Percentiles rank a stretch among this genome's conserved stretches.
These are phyloP conservation scores for Ceyx cyanopectus DNA, from an alignment of 2,113 vertebrate species.

Conservation along the genomic window DNA sequence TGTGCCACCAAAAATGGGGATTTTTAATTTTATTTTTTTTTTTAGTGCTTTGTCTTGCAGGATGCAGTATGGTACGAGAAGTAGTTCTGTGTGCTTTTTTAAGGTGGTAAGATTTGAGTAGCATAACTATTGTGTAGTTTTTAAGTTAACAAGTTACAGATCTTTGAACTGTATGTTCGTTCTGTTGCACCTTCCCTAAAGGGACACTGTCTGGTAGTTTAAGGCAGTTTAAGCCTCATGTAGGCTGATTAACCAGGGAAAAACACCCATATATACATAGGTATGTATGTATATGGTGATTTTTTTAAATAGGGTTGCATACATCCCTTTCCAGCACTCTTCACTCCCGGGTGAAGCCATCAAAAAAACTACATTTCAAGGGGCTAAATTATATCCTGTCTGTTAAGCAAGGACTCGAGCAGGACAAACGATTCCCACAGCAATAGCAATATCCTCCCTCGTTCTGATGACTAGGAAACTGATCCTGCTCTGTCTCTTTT, in stretches of 20 bases:
- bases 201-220: slow-evolving; percentile 68
- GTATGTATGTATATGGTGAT: neutral
- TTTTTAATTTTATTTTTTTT: slow-evolving; percentile 29
- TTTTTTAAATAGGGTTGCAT: neutral
- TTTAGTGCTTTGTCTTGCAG: slow-evolving; percentile 72
- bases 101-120: slow-evolving; percentile 73
- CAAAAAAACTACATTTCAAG: neutral
- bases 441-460: neutral
- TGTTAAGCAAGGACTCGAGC: neutral
- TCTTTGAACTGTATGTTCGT: slow-evolving; percentile 70
- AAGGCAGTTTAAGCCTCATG: slow-evolving; percentile 57
- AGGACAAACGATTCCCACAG: neutral
- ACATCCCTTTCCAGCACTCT: slow-evolving; percentile 14
- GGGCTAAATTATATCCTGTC: neutral
- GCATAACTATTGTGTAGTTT: slow-evolving; percentile 73
- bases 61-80: slow-evolving; percentile 71
- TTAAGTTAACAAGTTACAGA: slow-evolving; percentile 72
- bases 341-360: slow-evolving; percentile 33
- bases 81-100: slow-evolving; percentile 73
- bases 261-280: neutral
- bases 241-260: slow-evolving; percentile 55
- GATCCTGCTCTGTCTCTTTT: neutral
- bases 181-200: slow-evolving; percentile 73
- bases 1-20: no score
- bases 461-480: neutral